A percentile compares a stretch with the other conserved stretches of the same genome.
These are phyloP conservation scores for Turritopsis dohrnii DNA, from an alignment of 30 jellyfish, hydroid and myxozoan genomes.

Conservation along the genomic window DNA sequence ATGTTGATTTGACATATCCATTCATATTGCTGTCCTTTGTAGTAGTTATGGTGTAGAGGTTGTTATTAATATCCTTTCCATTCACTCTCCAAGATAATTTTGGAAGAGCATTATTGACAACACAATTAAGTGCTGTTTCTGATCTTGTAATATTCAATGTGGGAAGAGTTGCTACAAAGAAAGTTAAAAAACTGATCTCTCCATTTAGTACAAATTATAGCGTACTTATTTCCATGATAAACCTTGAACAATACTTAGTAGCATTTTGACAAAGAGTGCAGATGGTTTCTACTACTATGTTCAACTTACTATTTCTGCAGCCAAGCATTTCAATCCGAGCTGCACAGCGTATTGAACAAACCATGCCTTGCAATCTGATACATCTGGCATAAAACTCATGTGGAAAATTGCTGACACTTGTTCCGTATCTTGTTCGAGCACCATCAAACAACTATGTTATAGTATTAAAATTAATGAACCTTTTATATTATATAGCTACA, in stretches of 20 bases:
- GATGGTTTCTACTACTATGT: too few relatives aligned
- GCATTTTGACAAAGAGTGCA: not conserved
- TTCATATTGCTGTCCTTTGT: not conserved
- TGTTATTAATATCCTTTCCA: not conserved
- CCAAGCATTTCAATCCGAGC: not conserved
- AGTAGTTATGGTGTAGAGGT: not conserved
- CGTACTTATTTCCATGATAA: not conserved
- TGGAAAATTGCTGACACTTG: not conserved
- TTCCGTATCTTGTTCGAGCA: not conserved
- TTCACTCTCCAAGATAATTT: not conserved
- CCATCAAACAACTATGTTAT: not conserved
- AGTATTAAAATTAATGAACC: too few relatives aligned
- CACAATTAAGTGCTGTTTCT: not conserved
- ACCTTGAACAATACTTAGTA: not conserved
- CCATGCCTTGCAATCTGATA: not conserved
- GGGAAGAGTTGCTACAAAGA: not conserved
- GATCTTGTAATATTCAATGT: not conserved
- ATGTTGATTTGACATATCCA: not conserved
- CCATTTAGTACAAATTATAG: too few relatives aligned
- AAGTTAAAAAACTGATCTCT: too few relatives aligned
- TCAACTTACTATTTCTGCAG: not conserved
- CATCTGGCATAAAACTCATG: not conserved
- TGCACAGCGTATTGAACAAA: not conserved
- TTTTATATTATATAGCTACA: too few relatives aligned
- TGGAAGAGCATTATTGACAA: not conserved